Conservation (phyloP, 2,888 invertebrate genomes). For the Heliconius hortense region DNA sequence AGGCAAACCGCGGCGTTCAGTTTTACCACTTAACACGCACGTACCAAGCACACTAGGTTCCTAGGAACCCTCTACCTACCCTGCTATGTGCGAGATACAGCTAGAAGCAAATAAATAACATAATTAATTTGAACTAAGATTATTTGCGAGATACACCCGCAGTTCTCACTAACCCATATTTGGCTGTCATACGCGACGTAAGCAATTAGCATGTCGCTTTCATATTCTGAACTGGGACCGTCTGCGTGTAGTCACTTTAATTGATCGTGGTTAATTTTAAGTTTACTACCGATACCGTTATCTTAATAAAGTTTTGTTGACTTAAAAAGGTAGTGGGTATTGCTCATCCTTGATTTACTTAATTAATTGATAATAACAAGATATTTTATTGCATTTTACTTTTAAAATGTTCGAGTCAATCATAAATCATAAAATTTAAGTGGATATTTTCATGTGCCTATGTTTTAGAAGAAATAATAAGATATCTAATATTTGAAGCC, state of each 20-base stretch:
- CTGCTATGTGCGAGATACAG: too few relatives aligned
- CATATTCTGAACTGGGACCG: slow-evolving; percentile 36
- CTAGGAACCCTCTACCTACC: too few relatives aligned
- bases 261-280: slow-evolving; percentile 50
- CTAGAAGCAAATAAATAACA: background rate
- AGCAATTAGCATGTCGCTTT: slow-evolving; percentile 13
- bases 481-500: too few relatives aligned
- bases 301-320: slow-evolving; percentile 41
- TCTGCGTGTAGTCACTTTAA: slow-evolving; percentile 53
- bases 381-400: background rate
- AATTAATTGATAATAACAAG: slow-evolving; percentile 9
- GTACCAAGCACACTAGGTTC: too few relatives aligned
- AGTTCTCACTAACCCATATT: slow-evolving; percentile 2
- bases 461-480: background rate
- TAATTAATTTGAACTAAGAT: background rate
- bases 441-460: too few relatives aligned
- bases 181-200: slow-evolving; percentile 3
- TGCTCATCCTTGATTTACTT: slow-evolving; percentile 19
- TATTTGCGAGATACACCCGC: background rate
- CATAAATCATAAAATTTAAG: background rate
- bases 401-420: background rate
- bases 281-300: slow-evolving; percentile 47
- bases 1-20: too few relatives aligned
- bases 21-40: too few relatives aligned
- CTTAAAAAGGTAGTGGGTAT: slow-evolving; percentile 22